Evolutionary conservation across 1,140 invertebrate genomes (phyloP).

Genomic region (Euwallacea fornicatus): DNA sequence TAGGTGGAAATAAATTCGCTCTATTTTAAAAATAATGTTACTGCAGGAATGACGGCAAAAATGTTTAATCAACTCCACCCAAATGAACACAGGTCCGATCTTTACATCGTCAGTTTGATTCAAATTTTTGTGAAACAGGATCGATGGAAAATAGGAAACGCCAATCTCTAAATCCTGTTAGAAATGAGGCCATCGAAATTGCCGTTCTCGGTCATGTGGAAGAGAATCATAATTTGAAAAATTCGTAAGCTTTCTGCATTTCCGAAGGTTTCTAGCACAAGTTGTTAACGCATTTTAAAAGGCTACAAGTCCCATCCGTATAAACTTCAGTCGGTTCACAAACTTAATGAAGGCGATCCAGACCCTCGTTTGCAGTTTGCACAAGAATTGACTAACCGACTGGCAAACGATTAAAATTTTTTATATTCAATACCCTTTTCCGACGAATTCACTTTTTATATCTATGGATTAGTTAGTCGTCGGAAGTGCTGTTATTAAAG

Average conservation of each 20-base stretch:
- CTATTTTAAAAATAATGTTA: background rate
- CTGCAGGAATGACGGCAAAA: background rate
- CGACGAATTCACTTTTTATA: background rate
- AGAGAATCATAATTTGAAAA: background rate
- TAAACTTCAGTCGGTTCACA: background rate
- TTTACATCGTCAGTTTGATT: background rate
- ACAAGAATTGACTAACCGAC: background rate
- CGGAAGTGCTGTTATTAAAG: background rate
- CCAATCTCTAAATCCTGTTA: background rate
- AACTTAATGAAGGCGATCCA: background rate
- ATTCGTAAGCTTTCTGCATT: background rate
- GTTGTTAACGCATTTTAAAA: background rate
- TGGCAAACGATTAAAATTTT: background rate
- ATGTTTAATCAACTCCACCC: background rate
- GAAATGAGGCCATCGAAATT: conserved; percentile 4
- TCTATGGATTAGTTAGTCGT: background rate
- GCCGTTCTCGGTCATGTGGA: background rate
- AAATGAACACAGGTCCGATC: background rate
- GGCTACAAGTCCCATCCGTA: background rate
- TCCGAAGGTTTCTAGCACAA: background rate
- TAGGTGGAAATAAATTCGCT: background rate
- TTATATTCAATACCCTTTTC: background rate
- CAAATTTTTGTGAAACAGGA: background rate
- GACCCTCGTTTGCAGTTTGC: background rate
- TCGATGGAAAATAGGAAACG: background rate